Conservation (phyloP, 64 coral and sea anemone genomes). For the Dendronephthya gigantea region DNA sequence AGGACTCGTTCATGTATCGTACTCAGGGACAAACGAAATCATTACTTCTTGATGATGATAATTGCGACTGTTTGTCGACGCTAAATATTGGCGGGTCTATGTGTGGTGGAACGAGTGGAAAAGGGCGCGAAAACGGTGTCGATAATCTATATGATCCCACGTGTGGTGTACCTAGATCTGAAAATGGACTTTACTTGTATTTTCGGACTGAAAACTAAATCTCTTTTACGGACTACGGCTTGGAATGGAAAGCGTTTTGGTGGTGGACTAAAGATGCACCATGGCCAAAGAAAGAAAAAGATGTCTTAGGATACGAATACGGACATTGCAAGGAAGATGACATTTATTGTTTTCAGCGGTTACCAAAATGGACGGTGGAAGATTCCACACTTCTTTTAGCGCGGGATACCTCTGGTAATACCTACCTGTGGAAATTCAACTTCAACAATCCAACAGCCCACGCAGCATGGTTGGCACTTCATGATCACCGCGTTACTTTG, state of each 20-base stretch:
- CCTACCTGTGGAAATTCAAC: conserved; percentile 49
- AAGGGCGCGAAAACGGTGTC: conserved; percentile 1
- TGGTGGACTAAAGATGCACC: conserved; percentile 62
- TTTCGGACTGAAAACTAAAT: background rate
- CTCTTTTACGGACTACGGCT: background rate
- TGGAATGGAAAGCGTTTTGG: conserved; percentile 51
- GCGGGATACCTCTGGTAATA: conserved; percentile 45
- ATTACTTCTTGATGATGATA: conserved; percentile 18
- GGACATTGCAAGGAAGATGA: conserved; percentile 43
- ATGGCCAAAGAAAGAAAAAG: conserved; percentile 34
- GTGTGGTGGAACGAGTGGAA: background rate
- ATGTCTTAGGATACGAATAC: conserved; percentile 46
- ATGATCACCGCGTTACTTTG: conserved; percentile 42
- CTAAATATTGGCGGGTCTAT: conserved; percentile 7
- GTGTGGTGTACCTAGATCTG: conserved; percentile 14
- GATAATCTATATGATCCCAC: background rate
- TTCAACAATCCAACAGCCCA: conserved; percentile 54
- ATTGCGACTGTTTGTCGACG: background rate
- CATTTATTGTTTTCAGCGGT: conserved; percentile 51
- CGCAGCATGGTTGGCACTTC: conserved; percentile 53
- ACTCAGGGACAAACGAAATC: conserved; percentile 22
- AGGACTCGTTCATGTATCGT: conserved; percentile 43
- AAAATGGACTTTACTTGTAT: conserved; percentile 17
- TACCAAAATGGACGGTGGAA: conserved; percentile 28
- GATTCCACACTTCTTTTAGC: conserved; percentile 47